Conservation (phyloP, 2,797 vertebrate genomes). For the Aldrovandia affinis region DNA sequence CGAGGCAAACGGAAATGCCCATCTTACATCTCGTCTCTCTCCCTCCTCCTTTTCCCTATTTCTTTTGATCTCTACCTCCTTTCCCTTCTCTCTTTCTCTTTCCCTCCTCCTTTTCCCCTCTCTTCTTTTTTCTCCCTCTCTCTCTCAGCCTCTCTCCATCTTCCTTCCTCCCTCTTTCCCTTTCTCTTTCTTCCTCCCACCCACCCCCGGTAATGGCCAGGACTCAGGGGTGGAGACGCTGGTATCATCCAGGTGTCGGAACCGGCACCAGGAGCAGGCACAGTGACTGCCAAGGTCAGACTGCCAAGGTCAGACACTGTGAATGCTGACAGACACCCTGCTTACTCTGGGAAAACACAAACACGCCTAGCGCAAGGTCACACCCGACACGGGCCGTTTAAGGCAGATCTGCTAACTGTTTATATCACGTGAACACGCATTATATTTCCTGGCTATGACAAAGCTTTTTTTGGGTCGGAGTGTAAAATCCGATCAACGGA, state of each 20-base stretch:
- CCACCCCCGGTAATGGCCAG: no score
- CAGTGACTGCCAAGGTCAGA: background rate
- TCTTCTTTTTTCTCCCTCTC: background rate
- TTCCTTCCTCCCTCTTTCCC: background rate
- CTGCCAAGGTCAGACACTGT: background rate
- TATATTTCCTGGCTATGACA: background rate
- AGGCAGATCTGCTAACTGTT: background rate
- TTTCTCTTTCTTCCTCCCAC: background rate
- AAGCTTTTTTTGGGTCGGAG: background rate
- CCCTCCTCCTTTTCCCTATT: background rate
- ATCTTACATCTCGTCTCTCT: background rate
- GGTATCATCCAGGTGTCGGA: background rate
- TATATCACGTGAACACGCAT: background rate
- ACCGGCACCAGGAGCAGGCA: background rate
- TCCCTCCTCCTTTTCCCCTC: background rate
- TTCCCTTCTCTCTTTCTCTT: background rate
- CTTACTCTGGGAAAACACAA: no score
- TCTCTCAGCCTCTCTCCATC: background rate
- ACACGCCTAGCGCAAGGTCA: no score
- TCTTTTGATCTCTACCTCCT: background rate
- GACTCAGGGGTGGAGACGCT: background rate
- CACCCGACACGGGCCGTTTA: background rate
- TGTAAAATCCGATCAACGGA: background rate
- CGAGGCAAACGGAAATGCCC: no score
- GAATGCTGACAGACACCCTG: no score